Conservation (phyloP, 2,113 vertebrate genomes). For the Oxygymnocypris stewartii region DNA sequence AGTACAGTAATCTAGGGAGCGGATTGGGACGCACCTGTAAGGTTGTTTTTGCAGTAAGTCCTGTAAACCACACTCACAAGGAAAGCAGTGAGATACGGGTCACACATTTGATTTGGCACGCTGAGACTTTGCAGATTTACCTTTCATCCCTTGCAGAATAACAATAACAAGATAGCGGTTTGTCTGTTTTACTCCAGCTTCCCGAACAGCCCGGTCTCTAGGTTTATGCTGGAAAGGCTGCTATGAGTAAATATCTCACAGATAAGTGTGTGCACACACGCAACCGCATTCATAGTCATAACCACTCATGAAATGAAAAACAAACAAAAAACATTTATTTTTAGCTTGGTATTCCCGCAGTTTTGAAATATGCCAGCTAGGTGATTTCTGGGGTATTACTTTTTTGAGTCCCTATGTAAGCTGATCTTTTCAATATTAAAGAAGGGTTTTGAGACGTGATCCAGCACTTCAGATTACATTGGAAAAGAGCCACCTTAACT, state of each 20-base stretch:
- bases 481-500: neutral
- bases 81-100: conserved; percentile 10
- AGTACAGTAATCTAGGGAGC: neutral
- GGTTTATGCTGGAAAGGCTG: neutral
- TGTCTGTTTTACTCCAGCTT: conserved; percentile 15
- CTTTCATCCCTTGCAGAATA: conserved; percentile 49
- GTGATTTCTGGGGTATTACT: conserved; percentile 1
- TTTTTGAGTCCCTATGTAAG: neutral
- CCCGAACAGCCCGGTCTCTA: neutral
- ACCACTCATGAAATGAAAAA: neutral
- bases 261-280: neutral
- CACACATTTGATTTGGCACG: conserved; percentile 40
- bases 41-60: neutral
- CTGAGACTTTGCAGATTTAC: conserved; percentile 21
- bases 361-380: neutral
- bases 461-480: conserved; percentile 27
- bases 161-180: conserved; percentile 52
- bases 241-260: conserved; percentile 7
- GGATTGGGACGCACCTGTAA: neutral
- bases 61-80: neutral
- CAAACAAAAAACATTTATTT: neutral
- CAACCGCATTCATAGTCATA: neutral
- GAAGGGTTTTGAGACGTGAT: conserved; percentile 17
- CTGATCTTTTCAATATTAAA: conserved; percentile 18
- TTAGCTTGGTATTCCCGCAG: neutral